A percentile compares a stretch with the other conserved stretches of the same genome.
Conservation (phyloP, 1,140 invertebrate species). For the Drosophila obscura region DNA sequence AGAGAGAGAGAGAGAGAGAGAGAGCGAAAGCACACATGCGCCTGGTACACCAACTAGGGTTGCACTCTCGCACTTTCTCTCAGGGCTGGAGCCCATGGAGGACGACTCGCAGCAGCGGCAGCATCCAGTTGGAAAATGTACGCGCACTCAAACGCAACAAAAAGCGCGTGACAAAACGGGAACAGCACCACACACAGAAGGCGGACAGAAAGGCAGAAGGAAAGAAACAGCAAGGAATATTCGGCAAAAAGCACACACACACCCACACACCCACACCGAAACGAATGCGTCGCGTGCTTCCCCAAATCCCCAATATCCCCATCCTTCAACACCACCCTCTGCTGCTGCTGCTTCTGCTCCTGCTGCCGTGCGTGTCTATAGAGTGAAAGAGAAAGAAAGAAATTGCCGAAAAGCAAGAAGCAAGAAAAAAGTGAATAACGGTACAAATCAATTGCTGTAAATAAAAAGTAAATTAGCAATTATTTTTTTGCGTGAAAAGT, state of each 20-base stretch:
- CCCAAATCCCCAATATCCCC: constrained; percentile 30
- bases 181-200: constrained; percentile 32
- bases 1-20: constrained; percentile 15
- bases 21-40: constrained; percentile 46
- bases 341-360: neutral
- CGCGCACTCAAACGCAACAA: constrained; percentile 72
- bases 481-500: neutral
- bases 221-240: constrained; percentile 31
- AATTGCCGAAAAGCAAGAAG: constrained; percentile 47
- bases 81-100: constrained; percentile 4
- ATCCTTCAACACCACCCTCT: constrained; percentile 5
- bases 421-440: constrained; percentile 19
- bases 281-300: constrained; percentile 66
- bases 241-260: constrained; percentile 26
- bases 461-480: constrained; percentile 30
- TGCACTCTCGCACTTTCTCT: constrained; percentile 13
- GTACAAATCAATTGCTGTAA: constrained; percentile 16
- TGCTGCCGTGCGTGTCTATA: constrained; percentile 57
- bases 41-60: constrained; percentile 18
- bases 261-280: constrained; percentile 18
- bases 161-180: constrained; percentile 61
- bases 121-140: constrained; percentile 81
- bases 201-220: constrained; percentile 35
- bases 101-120: constrained; percentile 24
- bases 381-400: constrained; percentile 39